These are phyloP conservation scores for Fragum sueziense DNA, from an alignment of 2,888 invertebrate species.

Conservation along the genomic window DNA sequence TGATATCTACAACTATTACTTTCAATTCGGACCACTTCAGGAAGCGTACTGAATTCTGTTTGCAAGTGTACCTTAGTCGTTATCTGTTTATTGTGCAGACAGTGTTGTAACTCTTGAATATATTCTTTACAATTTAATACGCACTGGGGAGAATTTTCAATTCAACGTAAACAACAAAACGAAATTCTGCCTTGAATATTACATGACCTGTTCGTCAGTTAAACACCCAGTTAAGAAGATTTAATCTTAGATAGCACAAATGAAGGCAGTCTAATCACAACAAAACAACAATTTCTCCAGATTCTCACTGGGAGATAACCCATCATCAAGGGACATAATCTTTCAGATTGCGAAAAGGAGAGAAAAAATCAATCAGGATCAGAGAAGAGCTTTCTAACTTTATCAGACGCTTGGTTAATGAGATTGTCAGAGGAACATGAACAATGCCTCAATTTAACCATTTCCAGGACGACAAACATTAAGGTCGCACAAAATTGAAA, in stretches of 20 bases:
- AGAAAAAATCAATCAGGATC: constrained; percentile 19
- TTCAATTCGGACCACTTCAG: too few species aligned
- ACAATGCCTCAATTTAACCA: neutral
- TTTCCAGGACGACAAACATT: too few species aligned
- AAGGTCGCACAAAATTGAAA: too few species aligned
- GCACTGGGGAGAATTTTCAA: too few species aligned
- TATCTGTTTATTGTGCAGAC: too few species aligned
- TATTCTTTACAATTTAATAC: too few species aligned
- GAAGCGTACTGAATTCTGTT: too few species aligned
- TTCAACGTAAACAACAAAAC: neutral
- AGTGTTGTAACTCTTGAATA: too few species aligned
- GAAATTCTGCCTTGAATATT: constrained; percentile 1
- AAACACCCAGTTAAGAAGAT: constrained; percentile 19
- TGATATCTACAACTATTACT: too few species aligned
- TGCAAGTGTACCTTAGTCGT: too few species aligned
- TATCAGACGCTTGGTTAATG: constrained; percentile 14
- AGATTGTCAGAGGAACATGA: constrained; percentile 19
- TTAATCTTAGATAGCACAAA: constrained; percentile 23
- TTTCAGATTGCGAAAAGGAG: constrained; percentile 1
- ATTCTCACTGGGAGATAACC: constrained; percentile 14
- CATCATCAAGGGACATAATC: constrained; percentile 15
- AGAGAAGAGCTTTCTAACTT: neutral
- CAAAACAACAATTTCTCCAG: constrained; percentile 17
- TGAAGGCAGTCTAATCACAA: constrained; percentile 17
- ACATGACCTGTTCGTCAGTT: constrained; percentile 9